A percentile compares a stretch with the other conserved stretches of the same genome.
Evolutionary conservation across 2,888 invertebrate species (phyloP).

Genomic region (Hirtodrosophila histrioides): DNA sequence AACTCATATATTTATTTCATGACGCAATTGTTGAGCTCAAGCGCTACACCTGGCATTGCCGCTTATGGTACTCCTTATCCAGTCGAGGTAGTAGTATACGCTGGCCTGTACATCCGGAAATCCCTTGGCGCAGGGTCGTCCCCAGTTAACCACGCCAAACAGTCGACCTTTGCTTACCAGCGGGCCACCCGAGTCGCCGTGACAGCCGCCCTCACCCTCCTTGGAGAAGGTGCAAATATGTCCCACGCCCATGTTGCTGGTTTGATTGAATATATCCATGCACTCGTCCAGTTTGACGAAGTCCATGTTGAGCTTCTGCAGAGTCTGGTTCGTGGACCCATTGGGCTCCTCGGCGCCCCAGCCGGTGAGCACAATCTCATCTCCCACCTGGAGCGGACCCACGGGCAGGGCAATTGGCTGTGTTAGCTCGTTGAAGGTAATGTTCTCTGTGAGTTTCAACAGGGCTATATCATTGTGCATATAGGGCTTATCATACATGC

Average conservation of each 20-base stretch:
- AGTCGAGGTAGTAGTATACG: conserved; percentile 74
- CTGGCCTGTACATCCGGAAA: conserved; percentile 79
- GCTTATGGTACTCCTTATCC: conserved; percentile 64
- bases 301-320: conserved; percentile 86
- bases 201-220: conserved; percentile 85
- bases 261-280: conserved; percentile 84
- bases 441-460: conserved; percentile 86
- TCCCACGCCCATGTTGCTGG: conserved; percentile 85
- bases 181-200: conserved; percentile 78
- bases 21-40: background rate
- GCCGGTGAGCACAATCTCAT: conserved; percentile 86
- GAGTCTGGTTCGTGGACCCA: conserved; percentile 85
- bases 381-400: conserved; percentile 80
- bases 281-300: conserved; percentile 85
- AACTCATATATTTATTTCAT: conserved; percentile 11
- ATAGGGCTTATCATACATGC: conserved; percentile 63
- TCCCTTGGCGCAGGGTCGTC: conserved; percentile 74
- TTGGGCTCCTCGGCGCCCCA: conserved; percentile 86
- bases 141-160: conserved; percentile 80
- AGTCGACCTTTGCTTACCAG: conserved; percentile 58
- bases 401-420: conserved; percentile 85
- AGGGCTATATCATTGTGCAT: conserved; percentile 88
- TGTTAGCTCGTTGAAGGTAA: conserved; percentile 85
- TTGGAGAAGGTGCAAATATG: conserved; percentile 86
- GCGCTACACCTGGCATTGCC: conserved; percentile 44